Percentiles rank a stretch among this genome's conserved stretches.
These are phyloP conservation scores for Colistium nudipinnis DNA, from an alignment of 2,113 vertebrate species.

Conservation along the genomic window DNA sequence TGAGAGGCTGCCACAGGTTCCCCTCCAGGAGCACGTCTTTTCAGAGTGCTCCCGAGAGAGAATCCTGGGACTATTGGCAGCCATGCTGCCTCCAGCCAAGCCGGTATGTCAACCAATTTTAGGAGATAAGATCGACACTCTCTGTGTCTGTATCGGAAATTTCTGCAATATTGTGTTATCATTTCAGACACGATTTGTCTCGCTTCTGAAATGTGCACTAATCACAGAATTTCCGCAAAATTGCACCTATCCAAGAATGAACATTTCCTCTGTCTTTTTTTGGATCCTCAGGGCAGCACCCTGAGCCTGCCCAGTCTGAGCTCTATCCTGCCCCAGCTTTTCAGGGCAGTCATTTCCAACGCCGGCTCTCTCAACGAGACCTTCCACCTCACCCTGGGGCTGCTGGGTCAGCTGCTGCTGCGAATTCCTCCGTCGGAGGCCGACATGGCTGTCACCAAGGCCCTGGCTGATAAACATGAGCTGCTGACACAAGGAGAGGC, in stretches of 20 bases:
- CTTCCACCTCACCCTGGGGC: slow-evolving; percentile 93
- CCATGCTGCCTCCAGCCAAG: slow-evolving; percentile 93
- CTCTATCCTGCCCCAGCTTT: slow-evolving; percentile 92
- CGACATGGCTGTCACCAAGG: slow-evolving; percentile 88
- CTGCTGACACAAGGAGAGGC: slow-evolving; percentile 84
- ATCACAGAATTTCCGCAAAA: background rate
- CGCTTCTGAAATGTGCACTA: background rate
- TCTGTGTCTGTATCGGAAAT: background rate
- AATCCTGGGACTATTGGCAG: slow-evolving; percentile 93
- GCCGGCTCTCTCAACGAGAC: slow-evolving; percentile 96
- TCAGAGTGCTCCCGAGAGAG: slow-evolving; percentile 97
- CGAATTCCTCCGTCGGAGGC: slow-evolving; percentile 88
- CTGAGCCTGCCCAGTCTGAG: slow-evolving; percentile 87
- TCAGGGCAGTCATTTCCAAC: slow-evolving; percentile 93
- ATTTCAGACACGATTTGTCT: no score
- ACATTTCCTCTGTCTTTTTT: background rate
- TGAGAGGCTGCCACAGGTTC: slow-evolving; percentile 80
- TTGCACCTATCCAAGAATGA: background rate
- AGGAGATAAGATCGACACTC: background rate
- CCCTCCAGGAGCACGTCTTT: slow-evolving; percentile 91
- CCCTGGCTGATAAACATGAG: slow-evolving; percentile 89
- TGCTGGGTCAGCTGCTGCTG: slow-evolving; percentile 92
- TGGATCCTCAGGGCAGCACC: slow-evolving; percentile 78
- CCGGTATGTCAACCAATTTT: slow-evolving; percentile 74
- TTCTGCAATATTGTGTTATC: no score